phyloP scores from a whole-genome alignment of 2,113 vertebrate species.

The Sapayoa aenigma region DNA sequence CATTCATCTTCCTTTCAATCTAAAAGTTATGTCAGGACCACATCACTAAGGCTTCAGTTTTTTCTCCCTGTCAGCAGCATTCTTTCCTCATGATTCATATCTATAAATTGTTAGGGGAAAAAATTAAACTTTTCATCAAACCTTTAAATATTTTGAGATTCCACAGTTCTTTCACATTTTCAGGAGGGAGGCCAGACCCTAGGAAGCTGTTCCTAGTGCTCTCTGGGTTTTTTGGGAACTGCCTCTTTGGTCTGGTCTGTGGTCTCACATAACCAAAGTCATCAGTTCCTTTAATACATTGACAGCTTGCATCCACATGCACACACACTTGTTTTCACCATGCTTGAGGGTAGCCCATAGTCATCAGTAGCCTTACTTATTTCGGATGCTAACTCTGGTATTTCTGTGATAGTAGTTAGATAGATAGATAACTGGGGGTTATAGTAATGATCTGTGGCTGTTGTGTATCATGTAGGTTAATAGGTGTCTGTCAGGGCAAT shows the following conservation, averaged over 20 bases:
- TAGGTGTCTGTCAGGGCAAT: neutral
- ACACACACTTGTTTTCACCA: neutral
- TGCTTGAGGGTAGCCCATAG: neutral
- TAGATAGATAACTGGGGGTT: no score
- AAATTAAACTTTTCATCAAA: conserved; percentile 57
- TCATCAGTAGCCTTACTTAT: neutral
- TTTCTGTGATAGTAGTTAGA: no score
- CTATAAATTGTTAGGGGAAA: conserved; percentile 21
- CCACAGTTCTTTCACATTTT: neutral
- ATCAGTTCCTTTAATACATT: neutral
- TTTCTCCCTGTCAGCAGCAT: conserved; percentile 51
- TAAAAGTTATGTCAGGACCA: conserved; percentile 45
- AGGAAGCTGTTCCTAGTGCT: neutral
- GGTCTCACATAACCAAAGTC: neutral
- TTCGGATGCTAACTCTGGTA: neutral
- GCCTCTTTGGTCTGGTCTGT: neutral
- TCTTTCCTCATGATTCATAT: conserved; percentile 42
- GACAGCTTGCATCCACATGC: neutral
- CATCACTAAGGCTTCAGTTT: conserved; percentile 16
- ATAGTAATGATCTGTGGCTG: neutral
- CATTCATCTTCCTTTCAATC: conserved; percentile 54
- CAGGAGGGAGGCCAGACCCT: neutral
- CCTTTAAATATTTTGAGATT: neutral
- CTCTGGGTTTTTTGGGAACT: neutral
- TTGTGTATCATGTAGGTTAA: neutral